phyloP scores from a whole-genome alignment of 2,888 invertebrate genomes.

The Coleophora deauratella region DNA sequence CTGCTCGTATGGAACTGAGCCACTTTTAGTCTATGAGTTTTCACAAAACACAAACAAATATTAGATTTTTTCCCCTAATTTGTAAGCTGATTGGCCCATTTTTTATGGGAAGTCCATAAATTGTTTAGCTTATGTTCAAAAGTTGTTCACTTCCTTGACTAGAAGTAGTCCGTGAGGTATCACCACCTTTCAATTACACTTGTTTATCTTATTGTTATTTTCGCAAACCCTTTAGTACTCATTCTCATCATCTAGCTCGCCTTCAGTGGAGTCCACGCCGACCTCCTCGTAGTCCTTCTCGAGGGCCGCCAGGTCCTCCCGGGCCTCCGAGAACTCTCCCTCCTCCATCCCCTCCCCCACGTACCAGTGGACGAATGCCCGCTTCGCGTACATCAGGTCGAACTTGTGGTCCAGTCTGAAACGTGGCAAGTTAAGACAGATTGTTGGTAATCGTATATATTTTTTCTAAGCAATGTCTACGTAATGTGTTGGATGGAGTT shows the following conservation, averaged over 20 bases:
- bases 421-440: slow-evolving; percentile 2
- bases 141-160: no score
- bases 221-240: slow-evolving; percentile 67
- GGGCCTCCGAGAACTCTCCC: slow-evolving; percentile 89
- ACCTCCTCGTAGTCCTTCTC: slow-evolving; percentile 89
- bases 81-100: no score
- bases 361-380: slow-evolving; percentile 97
- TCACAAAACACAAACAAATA: no score
- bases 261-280: slow-evolving; percentile 82
- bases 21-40: no score
- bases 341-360: slow-evolving; percentile 92
- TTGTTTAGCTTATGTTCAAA: no score
- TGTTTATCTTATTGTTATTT: no score
- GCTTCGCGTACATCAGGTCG: slow-evolving; percentile 96
- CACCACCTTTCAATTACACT: no score
- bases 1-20: no score
- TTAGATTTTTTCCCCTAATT: no score
- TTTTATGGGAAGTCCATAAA: no score
- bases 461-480: background rate
- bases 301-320: slow-evolving; percentile 87
- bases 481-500: no score
- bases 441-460: background rate
- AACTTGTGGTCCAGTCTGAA: slow-evolving; percentile 92
- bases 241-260: slow-evolving; percentile 79
- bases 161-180: no score